These are phyloP conservation scores for Piprites chloris DNA, from an alignment of 2,113 vertebrate genomes.

Conservation along the genomic window DNA sequence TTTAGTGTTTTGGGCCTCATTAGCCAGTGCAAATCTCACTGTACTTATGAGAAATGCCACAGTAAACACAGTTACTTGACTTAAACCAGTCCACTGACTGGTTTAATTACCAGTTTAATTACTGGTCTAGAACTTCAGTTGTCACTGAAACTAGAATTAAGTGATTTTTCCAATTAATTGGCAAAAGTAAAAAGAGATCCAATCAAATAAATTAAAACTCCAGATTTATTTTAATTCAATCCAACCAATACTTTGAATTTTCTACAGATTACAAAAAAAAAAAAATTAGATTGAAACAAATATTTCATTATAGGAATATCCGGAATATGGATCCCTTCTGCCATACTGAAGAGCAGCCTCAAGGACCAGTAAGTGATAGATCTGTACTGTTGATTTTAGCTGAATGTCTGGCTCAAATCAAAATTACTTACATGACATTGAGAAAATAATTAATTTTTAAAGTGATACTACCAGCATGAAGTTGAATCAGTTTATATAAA, in stretches of 20 bases:
- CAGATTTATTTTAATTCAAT: not conserved
- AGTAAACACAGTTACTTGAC: not conserved
- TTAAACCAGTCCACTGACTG: not conserved
- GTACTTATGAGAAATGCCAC: not conserved
- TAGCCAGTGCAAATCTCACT: not conserved
- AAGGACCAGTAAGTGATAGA: not conserved
- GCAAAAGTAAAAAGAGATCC: not conserved
- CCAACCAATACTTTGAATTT: not conserved
- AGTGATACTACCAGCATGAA: not conserved
- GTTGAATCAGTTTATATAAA: not conserved
- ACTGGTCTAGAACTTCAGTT: not conserved
- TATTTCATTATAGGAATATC: not conserved
- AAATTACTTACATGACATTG: not conserved
- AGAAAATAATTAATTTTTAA: not conserved
- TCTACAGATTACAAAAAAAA: not conserved
- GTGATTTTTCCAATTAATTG: not conserved
- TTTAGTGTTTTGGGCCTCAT: not conserved
- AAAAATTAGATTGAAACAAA: not conserved
- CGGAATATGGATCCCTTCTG: not conserved
- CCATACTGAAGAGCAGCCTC: not conserved
- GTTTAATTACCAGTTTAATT: not conserved
- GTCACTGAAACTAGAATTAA: not conserved
- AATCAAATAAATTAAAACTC: not conserved
- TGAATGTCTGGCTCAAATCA: rapidly evolving
- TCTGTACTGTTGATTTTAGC: not conserved